Conservation (phyloP, 1,140 invertebrate genomes). For the Battus philenor region DNA sequence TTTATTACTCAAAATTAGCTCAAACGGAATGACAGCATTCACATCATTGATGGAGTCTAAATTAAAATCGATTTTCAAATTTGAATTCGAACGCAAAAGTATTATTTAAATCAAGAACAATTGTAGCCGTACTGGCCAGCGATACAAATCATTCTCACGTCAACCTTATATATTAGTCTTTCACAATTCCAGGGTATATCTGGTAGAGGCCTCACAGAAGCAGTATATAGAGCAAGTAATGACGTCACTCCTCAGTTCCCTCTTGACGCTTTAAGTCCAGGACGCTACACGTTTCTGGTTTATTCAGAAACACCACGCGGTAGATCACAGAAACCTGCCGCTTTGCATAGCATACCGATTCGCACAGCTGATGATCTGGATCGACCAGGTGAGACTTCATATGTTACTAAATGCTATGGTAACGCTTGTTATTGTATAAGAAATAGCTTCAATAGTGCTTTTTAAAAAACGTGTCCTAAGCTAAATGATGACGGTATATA, state of each 20-base stretch:
- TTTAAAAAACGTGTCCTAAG: too few species aligned
- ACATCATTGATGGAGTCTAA: too few species aligned
- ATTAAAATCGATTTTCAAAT: too few species aligned
- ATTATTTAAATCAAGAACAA: too few species aligned
- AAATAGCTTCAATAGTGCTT: too few species aligned
- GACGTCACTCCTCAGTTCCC: slow-evolving; percentile 57
- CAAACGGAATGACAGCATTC: too few species aligned
- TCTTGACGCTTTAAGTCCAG: slow-evolving; percentile 52
- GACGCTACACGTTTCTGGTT: slow-evolving; percentile 58
- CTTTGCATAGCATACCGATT: slow-evolving; percentile 54
- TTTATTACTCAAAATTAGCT: too few species aligned
- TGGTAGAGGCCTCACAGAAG: slow-evolving; percentile 50
- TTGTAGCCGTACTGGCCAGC: background rate
- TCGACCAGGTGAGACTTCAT: slow-evolving; percentile 57
- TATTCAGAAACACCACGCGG: slow-evolving; percentile 62
- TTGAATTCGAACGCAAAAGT: too few species aligned
- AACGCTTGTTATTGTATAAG: too few species aligned
- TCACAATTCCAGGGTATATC: slow-evolving; percentile 43
- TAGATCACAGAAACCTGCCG: slow-evolving; percentile 54
- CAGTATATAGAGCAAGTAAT: slow-evolving; percentile 55
- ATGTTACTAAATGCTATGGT: too few species aligned
- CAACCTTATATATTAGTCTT: background rate
- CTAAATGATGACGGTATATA: too few species aligned
- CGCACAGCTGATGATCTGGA: slow-evolving; percentile 48
- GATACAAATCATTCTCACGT: background rate